These are phyloP conservation scores for Eutrigla gurnardus DNA, from an alignment of 2,797 vertebrate genomes.

Conservation along the genomic window DNA sequence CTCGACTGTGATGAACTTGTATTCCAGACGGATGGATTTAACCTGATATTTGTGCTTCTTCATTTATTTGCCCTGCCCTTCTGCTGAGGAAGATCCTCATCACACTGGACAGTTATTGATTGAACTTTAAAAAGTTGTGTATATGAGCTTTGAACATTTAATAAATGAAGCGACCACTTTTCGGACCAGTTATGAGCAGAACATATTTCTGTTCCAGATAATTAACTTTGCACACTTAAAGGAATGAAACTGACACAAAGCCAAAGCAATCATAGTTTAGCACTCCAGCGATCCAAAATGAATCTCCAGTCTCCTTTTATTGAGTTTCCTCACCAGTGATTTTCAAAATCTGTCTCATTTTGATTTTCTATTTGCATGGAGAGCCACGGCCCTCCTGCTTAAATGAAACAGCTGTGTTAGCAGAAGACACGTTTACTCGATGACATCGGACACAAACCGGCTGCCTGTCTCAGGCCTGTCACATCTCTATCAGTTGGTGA, in stretches of 20 bases:
- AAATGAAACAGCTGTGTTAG: conserved; percentile 15
- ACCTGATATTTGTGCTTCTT: not conserved
- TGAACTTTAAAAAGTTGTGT: conserved; percentile 34
- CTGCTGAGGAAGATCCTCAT: conserved; percentile 3
- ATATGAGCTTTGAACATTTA: conserved; percentile 2
- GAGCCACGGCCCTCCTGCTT: conserved; percentile 2
- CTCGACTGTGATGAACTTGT: not conserved
- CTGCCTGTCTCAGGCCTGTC: conserved; percentile 7
- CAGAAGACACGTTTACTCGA: not conserved
- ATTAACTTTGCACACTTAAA: conserved; percentile 18
- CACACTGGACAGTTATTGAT: conserved; percentile 17
- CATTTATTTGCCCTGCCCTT: not conserved
- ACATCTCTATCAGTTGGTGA: conserved; percentile 33
- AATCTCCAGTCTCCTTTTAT: conserved; percentile 21
- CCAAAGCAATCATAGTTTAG: conserved; percentile 18
- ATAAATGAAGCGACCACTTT: conserved; percentile 15
- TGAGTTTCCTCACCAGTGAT: conserved; percentile 30
- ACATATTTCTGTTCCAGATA: conserved; percentile 10
- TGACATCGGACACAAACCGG: conserved; percentile 18
- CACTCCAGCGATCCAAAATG: conserved; percentile 12
- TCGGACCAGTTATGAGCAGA: not conserved
- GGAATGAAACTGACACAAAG: conserved; percentile 46
- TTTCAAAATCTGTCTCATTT: not conserved
- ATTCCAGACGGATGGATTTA: not conserved
- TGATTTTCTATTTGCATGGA: not conserved